Base-by-base conservation (phyloP, 2,888 invertebrate species). In the Ornithoptera alexandrae region DNA sequence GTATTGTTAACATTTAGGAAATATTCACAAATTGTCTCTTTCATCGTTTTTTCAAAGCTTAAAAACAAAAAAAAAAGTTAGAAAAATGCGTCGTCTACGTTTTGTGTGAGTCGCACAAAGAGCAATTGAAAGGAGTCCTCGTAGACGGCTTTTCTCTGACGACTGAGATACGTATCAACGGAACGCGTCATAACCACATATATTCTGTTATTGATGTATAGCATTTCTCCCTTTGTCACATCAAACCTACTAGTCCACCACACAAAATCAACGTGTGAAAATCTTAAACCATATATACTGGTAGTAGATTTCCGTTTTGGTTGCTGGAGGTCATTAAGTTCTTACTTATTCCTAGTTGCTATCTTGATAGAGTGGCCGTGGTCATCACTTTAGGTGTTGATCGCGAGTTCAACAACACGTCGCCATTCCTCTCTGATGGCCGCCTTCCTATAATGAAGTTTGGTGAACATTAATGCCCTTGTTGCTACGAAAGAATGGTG, bases 141-240 rank as follows among this genome's bases (percentile, higher is more conserved):
- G n/a, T 53, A 53, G 53, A n/a, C 53, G 53, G 53, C 18, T 67
- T 67, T 67, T 57, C 57, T 57, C 62, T 62, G 42, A 62, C 57
- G 62, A 53, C 7, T n/a, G 4, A 53, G 53, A 53, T 53, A 7
- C 53, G n/a, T 53, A 53, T 53, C 53, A 53, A 53, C 53, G 53
- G n/a, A 53, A 53, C n/a, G 5, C n/a, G 18, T n/a, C 53, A 50
- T 5, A 53, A 53, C n/a, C 6, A 53, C 18, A 53, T 53, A n/a
- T 53, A 53, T 53, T n/a, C 18, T n/a, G n/a, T 53, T n/a, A 6
- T 53, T n/a, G 53, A 10, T 6, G 6, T 53, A 18, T n/a, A 53
- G 18, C 53, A n/a, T 53, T 53, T n/a, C n/a, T n/a, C 18, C 53
- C 46, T 46, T 53, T n/a, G 53, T 53, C 53, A n/a, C 53, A 18